These are phyloP conservation scores for Collichthys lucidus DNA, from an alignment of 2,113 vertebrate genomes.

Conservation along the genomic window DNA sequence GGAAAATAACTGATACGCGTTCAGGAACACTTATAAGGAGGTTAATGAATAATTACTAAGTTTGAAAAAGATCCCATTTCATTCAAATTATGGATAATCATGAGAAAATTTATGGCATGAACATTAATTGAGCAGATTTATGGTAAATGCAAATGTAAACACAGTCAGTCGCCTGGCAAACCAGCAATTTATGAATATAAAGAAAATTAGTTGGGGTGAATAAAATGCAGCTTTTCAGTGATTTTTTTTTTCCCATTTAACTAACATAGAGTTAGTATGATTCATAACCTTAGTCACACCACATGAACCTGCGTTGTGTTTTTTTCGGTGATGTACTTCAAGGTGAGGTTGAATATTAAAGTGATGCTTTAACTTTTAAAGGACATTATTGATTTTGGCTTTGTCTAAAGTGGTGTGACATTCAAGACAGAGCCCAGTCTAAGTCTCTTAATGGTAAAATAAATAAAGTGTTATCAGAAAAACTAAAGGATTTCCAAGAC, in stretches of 20 bases:
- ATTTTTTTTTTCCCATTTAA: background rate
- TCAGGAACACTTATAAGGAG: constrained; percentile 55
- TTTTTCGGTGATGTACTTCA: background rate
- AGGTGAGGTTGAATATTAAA: background rate
- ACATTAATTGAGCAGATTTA: constrained; percentile 20
- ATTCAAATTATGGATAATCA: constrained; percentile 49
- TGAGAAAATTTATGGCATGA: constrained; percentile 24
- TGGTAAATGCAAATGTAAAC: constrained; percentile 19
- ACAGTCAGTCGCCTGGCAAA: background rate
- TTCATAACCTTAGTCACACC: background rate
- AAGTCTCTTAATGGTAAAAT: background rate
- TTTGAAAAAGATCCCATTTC: constrained; percentile 44
- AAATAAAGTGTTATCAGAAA: background rate
- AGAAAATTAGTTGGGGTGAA: background rate
- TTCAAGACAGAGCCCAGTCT: background rate
- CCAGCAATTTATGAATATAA: background rate
- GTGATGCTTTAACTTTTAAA: background rate
- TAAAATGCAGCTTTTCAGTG: background rate
- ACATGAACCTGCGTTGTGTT: background rate
- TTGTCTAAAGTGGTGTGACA: background rate
- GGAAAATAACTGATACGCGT: constrained; percentile 24
- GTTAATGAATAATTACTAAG: constrained; percentile 68
- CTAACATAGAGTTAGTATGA: background rate
- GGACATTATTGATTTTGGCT: background rate
- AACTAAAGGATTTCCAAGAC: background rate